A percentile compares a stretch with the other conserved stretches of the same genome.
Conservation (phyloP, 2,888 invertebrate genomes). For the Platypus cylindrus region DNA sequence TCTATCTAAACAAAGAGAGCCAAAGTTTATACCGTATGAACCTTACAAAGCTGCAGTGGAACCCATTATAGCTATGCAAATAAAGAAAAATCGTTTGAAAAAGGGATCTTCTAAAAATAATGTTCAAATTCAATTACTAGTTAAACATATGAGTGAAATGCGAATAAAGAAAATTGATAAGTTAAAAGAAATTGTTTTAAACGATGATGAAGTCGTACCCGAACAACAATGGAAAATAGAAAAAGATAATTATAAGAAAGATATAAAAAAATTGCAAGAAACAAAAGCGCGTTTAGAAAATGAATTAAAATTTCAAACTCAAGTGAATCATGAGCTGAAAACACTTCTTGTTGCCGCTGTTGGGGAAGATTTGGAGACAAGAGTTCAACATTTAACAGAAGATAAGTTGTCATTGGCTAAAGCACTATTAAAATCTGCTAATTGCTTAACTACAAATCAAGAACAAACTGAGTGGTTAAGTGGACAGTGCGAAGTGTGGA, state of each 20-base stretch:
- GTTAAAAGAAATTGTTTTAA: conserved; percentile 32
- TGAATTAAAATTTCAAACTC: conserved; percentile 75
- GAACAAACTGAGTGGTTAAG: conserved; percentile 89
- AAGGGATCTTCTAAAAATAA: conserved; percentile 32
- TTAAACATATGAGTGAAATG: conserved; percentile 58
- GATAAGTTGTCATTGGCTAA: conserved; percentile 81
- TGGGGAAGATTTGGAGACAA: conserved; percentile 83
- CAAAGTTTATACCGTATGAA: conserved; percentile 80
- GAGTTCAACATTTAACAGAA: conserved; percentile 82
- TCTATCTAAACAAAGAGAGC: conserved; percentile 44
- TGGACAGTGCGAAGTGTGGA: conserved; percentile 92
- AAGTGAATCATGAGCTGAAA: conserved; percentile 34
- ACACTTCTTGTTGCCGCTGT: conserved; percentile 65
- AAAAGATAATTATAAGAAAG: conserved; percentile 43
- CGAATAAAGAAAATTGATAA: conserved; percentile 49
- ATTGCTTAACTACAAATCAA: conserved; percentile 76
- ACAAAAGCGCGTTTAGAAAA: conserved; percentile 63
- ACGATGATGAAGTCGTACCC: conserved; percentile 32
- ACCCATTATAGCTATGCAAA: conserved; percentile 43
- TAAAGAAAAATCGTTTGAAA: conserved; percentile 29
- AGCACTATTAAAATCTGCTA: conserved; percentile 73
- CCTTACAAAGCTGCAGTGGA: conserved; percentile 78
- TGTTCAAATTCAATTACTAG: conserved; percentile 45
- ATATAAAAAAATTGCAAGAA: conserved; percentile 48
- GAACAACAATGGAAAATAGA: conserved; percentile 36